A percentile compares a stretch with the other conserved stretches of the same genome.
phyloP scores from a whole-genome alignment of 2,797 vertebrate species.

The Aldrovandia affinis region DNA sequence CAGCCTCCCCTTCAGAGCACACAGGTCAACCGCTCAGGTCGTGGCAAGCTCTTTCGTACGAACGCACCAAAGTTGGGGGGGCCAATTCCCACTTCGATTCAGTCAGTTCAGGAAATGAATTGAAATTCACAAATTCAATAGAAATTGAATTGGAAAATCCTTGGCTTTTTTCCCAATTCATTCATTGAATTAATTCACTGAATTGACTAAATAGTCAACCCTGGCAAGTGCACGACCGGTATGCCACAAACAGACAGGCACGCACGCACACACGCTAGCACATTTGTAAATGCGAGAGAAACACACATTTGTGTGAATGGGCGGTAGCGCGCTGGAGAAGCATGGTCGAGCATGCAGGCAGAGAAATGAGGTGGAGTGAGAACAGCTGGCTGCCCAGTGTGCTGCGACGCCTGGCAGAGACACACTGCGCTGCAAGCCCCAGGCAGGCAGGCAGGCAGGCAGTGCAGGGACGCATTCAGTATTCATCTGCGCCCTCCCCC shows the following conservation, averaged over 20 bases:
- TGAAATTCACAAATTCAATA: no score
- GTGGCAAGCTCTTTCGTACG: no score
- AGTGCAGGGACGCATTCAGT: not conserved
- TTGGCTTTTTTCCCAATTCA: no score
- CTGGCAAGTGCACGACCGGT: no score
- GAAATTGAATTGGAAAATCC: no score
- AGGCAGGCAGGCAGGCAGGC: not conserved
- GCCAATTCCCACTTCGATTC: no score
- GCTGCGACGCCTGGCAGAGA: not conserved
- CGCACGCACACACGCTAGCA: not conserved
- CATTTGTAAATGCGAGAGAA: no score
- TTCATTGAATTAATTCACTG: no score
- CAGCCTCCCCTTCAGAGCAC: conserved; percentile 64
- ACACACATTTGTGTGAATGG: not conserved
- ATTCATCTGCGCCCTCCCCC: not conserved
- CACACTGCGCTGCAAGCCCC: not conserved
- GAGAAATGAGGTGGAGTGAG: not conserved
- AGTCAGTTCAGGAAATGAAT: no score
- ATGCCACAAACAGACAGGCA: not conserved
- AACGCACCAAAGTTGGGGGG: no score
- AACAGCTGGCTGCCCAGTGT: not conserved
- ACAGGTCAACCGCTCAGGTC: not conserved
- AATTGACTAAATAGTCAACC: no score
- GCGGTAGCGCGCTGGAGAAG: not conserved
- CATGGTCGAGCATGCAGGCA: not conserved